phyloP scores from a whole-genome alignment of 2,797 vertebrate species.

The Adelosebastes latens region DNA sequence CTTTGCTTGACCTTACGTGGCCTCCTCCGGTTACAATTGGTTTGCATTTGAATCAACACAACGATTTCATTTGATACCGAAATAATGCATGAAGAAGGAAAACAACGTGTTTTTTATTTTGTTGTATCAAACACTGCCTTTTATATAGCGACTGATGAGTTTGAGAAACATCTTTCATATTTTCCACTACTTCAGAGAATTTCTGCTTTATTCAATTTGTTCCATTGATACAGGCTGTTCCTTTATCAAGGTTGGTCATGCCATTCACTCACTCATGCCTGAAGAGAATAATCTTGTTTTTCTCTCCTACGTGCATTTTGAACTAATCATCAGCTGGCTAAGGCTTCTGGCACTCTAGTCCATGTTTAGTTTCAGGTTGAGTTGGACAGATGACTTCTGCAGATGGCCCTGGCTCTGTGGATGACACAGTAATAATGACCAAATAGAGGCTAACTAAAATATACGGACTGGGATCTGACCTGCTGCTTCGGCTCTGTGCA shows the following conservation, averaged over 20 bases:
- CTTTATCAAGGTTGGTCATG: not conserved
- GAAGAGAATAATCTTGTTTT: not conserved
- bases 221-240: not conserved
- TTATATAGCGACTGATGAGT: not conserved
- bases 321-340: conserved; percentile 22
- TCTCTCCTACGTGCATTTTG: not conserved
- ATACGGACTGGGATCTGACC: conserved; percentile 11
- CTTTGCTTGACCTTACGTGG: conserved; percentile 6
- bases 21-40: not conserved
- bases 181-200: conserved; percentile 33
- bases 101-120: conserved; percentile 14
- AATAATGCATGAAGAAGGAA: not conserved
- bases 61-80: not conserved
- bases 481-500: not conserved
- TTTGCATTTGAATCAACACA: not conserved
- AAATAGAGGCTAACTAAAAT: not conserved
- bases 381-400: conserved; percentile 48
- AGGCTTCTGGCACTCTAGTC: not conserved
- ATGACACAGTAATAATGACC: conserved; percentile 32
- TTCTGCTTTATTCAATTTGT: conserved; percentile 15
- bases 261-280: not conserved
- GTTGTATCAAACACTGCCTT: not conserved
- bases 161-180: not conserved
- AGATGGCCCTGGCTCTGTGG: conserved; percentile 38
- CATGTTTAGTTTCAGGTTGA: conserved; percentile 50